Evolutionary conservation across 1,140 invertebrate species (phyloP).

Genomic region (Harpegnathos saltator): DNA sequence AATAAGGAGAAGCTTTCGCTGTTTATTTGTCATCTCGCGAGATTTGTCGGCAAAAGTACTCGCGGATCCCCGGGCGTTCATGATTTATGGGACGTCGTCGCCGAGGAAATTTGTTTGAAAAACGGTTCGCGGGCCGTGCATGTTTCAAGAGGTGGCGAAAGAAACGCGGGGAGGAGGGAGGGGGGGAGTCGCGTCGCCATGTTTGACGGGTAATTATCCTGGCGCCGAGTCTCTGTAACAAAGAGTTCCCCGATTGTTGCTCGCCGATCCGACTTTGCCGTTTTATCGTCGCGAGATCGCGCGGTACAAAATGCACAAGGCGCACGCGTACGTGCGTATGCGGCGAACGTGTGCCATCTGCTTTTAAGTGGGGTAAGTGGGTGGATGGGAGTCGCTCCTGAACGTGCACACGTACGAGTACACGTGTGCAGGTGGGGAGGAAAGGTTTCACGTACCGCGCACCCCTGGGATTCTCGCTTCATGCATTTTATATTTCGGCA

Average conservation of each 20-base stretch:
- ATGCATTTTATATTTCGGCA: slow-evolving; percentile 84
- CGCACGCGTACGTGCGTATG: slow-evolving; percentile 38
- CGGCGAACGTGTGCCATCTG: slow-evolving; percentile 38
- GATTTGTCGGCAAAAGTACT: too few relatives aligned
- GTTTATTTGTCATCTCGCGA: too few relatives aligned
- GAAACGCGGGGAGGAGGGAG: too few relatives aligned
- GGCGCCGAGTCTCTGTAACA: neutral
- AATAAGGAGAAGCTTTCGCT: too few relatives aligned
- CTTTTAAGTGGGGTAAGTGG: slow-evolving; percentile 15
- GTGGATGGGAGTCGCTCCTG: slow-evolving; percentile 23
- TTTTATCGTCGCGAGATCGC: slow-evolving; percentile 19
- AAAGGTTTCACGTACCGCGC: slow-evolving; percentile 23
- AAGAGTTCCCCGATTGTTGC: neutral
- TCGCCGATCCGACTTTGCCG: neutral
- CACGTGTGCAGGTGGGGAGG: neutral
- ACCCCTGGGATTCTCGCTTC: slow-evolving; percentile 80
- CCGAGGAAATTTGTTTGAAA: too few relatives aligned
- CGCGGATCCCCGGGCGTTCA: too few relatives aligned
- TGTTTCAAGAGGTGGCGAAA: too few relatives aligned
- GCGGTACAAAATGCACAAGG: slow-evolving; percentile 38
- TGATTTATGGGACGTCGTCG: too few relatives aligned
- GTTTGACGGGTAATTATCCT: too few relatives aligned
- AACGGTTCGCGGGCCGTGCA: too few relatives aligned
- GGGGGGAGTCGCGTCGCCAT: too few relatives aligned
- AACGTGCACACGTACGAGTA: slow-evolving; percentile 31